Conservation (phyloP, 1,140 invertebrate genomes). For the Scaptomyza montana region DNA sequence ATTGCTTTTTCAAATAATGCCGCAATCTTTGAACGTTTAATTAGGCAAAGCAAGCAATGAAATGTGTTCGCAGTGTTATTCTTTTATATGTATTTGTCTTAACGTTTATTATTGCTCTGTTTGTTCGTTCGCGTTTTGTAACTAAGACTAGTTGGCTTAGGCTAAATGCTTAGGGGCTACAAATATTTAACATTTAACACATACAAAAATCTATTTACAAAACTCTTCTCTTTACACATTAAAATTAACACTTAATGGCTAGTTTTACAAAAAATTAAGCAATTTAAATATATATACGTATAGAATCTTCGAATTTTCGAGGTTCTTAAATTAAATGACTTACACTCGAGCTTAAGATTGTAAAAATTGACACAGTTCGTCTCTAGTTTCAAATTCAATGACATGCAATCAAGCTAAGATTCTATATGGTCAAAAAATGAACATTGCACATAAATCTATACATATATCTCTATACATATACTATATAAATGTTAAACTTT, state of each 20-base stretch:
- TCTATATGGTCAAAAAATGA: constrained; percentile 21
- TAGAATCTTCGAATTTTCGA: constrained; percentile 35
- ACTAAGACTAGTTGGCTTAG: constrained; percentile 78
- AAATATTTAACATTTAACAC: constrained; percentile 79
- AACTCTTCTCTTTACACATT: constrained; percentile 69
- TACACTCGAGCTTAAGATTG: constrained; percentile 70
- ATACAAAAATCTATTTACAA: constrained; percentile 69
- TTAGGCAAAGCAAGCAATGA: constrained; percentile 2
- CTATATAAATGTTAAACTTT: constrained; percentile 9
- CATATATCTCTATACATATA: neutral
- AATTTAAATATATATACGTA: constrained; percentile 16
- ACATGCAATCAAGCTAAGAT: constrained; percentile 50
- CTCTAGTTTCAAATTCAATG: constrained; percentile 23
- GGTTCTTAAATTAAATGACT: constrained; percentile 74
- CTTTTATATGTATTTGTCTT: constrained; percentile 58
- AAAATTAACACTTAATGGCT: constrained; percentile 73
- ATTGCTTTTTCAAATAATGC: neutral
- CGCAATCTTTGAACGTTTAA: constrained; percentile 7
- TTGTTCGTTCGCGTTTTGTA: constrained; percentile 74
- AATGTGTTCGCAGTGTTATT: constrained; percentile 34
- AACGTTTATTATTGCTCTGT: constrained; percentile 63
- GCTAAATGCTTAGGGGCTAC: constrained; percentile 57
- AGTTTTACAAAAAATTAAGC: constrained; percentile 33
- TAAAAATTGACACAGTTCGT: constrained; percentile 78
- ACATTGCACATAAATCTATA: neutral